Base-by-base conservation (phyloP, 2,113 vertebrate genomes). In the Rhinoderma darwinii region DNA sequence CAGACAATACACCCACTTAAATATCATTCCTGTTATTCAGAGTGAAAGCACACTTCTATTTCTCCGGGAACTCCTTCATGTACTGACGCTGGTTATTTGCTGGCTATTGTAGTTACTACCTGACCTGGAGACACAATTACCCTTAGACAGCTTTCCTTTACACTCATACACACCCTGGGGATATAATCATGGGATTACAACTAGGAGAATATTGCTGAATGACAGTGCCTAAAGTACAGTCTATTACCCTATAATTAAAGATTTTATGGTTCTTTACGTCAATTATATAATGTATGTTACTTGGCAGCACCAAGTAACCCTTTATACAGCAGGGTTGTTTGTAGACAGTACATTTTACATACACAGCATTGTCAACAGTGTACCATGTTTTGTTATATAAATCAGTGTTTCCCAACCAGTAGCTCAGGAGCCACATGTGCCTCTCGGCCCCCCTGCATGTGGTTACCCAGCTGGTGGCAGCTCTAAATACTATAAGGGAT, bases 181-280 rank as follows among this genome's bases (percentile, higher is more conserved):
- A 61, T 59, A 84, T 75, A 8, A 12, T 39, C 37, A 37, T 56
- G 51, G 54, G 74, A 84, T 84, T 84, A 84, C 83, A 84, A n/a
- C 37, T 6, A 41, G 4, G 37, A 32, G n/a, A 43, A 41, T 22
- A 41, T 56, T 56, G 47, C 47, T 27, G 30, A 56, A 44, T 83
- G 56, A 72, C 37, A 74, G 17, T 73, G 50, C 30, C 50, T 54
- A 47, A 43, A 75, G 75, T 54, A 2, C 44, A 41, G 72, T 74
- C 54, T 84, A 75, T 84, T 43, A 84, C 37, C 83, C 83, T 76
- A 25, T 61, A 59, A 84, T 84, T 84, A 76, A 37, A 20, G 8
- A 27, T 61, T 84, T 75, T 61, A 76, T 84, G 72, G 51, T 18
- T 68, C 32, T 68, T 47, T 61, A 47, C 44, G 2, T 30, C 44